Conservation (phyloP, 2,888 invertebrate species). For the Melanophora roralis region DNA sequence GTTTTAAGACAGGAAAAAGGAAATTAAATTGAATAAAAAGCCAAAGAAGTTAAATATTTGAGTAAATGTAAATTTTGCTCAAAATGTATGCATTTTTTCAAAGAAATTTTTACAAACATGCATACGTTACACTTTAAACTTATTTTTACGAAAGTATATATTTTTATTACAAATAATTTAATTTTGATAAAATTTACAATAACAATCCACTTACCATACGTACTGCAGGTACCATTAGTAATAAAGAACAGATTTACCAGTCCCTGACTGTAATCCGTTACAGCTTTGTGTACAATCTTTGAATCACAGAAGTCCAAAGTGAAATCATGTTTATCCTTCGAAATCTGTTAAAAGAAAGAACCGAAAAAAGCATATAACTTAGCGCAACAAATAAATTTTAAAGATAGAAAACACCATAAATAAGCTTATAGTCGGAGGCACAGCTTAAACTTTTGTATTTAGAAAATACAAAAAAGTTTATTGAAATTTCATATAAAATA, state of each 20-base stretch:
- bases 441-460: no score
- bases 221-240: conserved; percentile 70
- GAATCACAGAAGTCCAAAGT: conserved; percentile 71
- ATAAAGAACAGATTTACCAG: conserved; percentile 75
- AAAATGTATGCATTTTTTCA: no score
- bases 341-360: conserved; percentile 65
- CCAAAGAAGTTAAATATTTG: no score
- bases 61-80: no score
- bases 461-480: no score
- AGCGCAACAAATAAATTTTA: no score
- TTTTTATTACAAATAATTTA: background rate
- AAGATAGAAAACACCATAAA: no score
- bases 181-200: background rate
- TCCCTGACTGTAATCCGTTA: conserved; percentile 75
- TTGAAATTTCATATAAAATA: no score
- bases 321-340: conserved; percentile 65
- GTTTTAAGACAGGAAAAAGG: conserved; percentile 63
- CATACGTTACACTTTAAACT: conserved; percentile 26
- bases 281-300: conserved; percentile 67
- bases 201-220: conserved; percentile 71
- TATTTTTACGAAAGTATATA: background rate
- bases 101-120: no score
- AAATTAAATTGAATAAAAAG: conserved; percentile 67
- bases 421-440: no score
- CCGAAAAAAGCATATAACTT: background rate